Base-by-base conservation (phyloP, 1,140 invertebrate species). In the Papilio polytes region DNA sequence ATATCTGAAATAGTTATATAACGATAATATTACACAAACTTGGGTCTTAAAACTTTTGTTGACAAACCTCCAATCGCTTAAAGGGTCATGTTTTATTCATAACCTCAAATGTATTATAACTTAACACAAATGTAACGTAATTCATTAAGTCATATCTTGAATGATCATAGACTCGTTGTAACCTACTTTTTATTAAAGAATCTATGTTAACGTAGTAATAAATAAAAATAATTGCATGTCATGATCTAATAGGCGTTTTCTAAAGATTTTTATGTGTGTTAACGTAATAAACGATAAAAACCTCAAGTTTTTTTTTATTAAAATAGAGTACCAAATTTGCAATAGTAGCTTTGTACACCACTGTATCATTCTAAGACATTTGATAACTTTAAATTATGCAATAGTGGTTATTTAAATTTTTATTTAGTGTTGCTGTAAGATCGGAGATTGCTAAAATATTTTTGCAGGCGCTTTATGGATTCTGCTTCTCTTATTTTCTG, bases 81-180 rank as follows among this genome's bases (percentile, higher is more conserved):
- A 59, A 22, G 3, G 53, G 10, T 59, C 56, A 59, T 59, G 56
- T 59, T 20, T 59, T 59, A 59, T 59, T 59, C 56, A 59, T 59
- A 59, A 59, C 18, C 18, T 59, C 20, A n/a, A n/a, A n/a, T 59
- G 56, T n/a, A n/a, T n/a, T n/a, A n/a, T n/a, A n/a, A n/a, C 56
- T 59, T 59, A 59, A 18, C 8, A 59, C 56, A 59, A 59, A 20
- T 59, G 20, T 59, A 59, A 59, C 56, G n/a, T 20, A 22, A 59
- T 59, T 20, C 18, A 59, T 59, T 59, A 59, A 59, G 56, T 59
- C 56, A 59, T 59, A 59, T 59, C 56, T 59, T 59, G 56, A 59
- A 59, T 59, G n/a, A 20, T 59, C 56, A 59, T 18, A 59, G 56
- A n/a, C n/a, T 22, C 0, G n/a, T 56, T 56, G 15, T 59, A 59